Evolutionary conservation across 1,140 invertebrate genomes (phyloP).

Genomic region (Drosophila saltans): DNA sequence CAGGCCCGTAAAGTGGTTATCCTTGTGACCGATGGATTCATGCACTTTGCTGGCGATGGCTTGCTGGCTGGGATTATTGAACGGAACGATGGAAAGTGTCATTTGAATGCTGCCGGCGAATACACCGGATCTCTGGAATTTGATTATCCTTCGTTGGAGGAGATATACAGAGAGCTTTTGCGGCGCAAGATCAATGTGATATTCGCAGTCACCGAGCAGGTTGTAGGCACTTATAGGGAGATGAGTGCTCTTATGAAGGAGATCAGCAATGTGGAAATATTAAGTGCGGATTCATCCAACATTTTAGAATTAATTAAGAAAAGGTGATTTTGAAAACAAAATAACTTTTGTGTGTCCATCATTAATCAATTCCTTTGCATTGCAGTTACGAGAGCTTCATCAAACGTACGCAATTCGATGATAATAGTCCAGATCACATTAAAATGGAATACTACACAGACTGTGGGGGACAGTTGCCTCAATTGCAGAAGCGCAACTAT

Average conservation of each 20-base stretch:
- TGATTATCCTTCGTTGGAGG: conserved; percentile 87
- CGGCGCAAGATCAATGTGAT: conserved; percentile 86
- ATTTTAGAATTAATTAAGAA: conserved; percentile 86
- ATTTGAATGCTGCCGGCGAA: conserved; percentile 85
- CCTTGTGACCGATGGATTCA: conserved; percentile 86
- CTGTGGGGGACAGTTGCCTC: conserved; percentile 83
- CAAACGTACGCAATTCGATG: conserved; percentile 85
- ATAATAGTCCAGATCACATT: conserved; percentile 84
- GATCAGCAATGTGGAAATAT: conserved; percentile 85
- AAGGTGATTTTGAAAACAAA: conserved; percentile 62
- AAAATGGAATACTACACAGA: conserved; percentile 85
- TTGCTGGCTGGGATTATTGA: conserved; percentile 83
- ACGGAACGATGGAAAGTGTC: conserved; percentile 85
- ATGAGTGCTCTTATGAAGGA: conserved; percentile 84
- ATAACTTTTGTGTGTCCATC: neutral
- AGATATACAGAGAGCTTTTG: conserved; percentile 85
- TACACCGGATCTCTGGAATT: conserved; percentile 84
- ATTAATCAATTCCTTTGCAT: neutral
- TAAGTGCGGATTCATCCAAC: conserved; percentile 86
- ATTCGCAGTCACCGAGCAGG: conserved; percentile 85
- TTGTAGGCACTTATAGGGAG: conserved; percentile 84
- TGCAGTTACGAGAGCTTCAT: conserved; percentile 84
- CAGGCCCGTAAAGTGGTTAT: conserved; percentile 86
- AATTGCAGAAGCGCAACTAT: conserved; percentile 80
- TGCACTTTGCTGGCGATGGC: conserved; percentile 88